phyloP scores from a whole-genome alignment of 1,140 invertebrate genomes.

The Cydia pomonella region DNA sequence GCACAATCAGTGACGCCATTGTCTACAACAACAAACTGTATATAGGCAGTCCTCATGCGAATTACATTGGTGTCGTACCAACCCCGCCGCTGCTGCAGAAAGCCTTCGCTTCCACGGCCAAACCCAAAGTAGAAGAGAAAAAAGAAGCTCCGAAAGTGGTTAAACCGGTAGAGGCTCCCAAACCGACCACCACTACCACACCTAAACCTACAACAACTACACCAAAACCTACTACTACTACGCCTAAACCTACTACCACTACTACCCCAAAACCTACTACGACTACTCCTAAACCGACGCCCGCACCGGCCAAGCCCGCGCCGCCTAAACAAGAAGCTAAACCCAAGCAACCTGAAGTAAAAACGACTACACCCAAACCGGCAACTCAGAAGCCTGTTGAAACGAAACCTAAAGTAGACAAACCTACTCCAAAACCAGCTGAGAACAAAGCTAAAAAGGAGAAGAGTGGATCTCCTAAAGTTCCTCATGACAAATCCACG shows the following conservation, averaged over 20 bases:
- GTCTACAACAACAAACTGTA: slow-evolving; percentile 81
- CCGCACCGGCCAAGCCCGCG: slow-evolving; percentile 35
- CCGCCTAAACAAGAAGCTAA: slow-evolving; percentile 35
- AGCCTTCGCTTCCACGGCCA: slow-evolving; percentile 80
- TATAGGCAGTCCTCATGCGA: slow-evolving; percentile 83
- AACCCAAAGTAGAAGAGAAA: slow-evolving; percentile 36
- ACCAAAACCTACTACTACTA: slow-evolving; percentile 36
- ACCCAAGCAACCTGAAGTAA: slow-evolving; percentile 42
- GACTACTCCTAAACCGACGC: slow-evolving; percentile 32
- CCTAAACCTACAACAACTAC: slow-evolving; percentile 27
- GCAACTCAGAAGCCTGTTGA: slow-evolving; percentile 43
- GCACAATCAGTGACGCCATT: slow-evolving; percentile 82
- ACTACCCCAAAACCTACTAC: slow-evolving; percentile 41
- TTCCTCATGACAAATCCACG: slow-evolving; percentile 23
- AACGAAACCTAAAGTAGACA: slow-evolving; percentile 38
- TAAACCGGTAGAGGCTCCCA: slow-evolving; percentile 34
- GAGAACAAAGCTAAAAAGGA: slow-evolving; percentile 33
- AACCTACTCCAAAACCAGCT: slow-evolving; percentile 40
- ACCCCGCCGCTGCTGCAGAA: slow-evolving; percentile 78
- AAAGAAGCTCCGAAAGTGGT: slow-evolving; percentile 40
- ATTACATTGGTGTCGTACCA: slow-evolving; percentile 83
- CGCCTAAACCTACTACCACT: slow-evolving; percentile 25
- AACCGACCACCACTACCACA: slow-evolving; percentile 39
- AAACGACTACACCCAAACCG: slow-evolving; percentile 39
- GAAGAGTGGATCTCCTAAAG: slow-evolving; percentile 41